These are phyloP conservation scores for Grammomys dolichurus DNA, from an alignment of 2,113 vertebrate genomes.

Conservation along the genomic window DNA sequence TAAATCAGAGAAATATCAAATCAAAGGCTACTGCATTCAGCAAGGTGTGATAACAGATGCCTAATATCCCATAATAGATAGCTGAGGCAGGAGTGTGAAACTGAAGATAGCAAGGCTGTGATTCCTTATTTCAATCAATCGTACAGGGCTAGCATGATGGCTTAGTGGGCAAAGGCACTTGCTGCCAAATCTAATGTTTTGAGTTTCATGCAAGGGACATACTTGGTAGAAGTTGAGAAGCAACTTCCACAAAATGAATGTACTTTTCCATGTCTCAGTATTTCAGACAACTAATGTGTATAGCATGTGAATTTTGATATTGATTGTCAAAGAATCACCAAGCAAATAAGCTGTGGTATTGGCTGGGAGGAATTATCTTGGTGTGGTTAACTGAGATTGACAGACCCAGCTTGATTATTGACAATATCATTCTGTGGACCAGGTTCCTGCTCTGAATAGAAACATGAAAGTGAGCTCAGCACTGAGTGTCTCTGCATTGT, in stretches of 20 bases:
- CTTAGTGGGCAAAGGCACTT: not conserved
- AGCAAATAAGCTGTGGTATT: not conserved
- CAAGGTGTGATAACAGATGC: not conserved
- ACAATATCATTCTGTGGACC: not conserved
- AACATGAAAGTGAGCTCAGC: not conserved
- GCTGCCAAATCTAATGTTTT: too few relatives aligned
- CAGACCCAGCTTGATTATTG: not conserved
- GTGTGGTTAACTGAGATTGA: not conserved
- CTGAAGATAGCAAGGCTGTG: not conserved
- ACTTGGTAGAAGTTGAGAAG: not conserved
- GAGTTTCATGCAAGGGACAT: not conserved
- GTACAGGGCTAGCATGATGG: not conserved
- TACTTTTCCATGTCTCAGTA: not conserved
- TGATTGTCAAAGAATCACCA: not conserved
- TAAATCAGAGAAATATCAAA: conserved; percentile 32
- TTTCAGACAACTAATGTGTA: not conserved
- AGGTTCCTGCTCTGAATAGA: not conserved
- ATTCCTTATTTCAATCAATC: too few relatives aligned
- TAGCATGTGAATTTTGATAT: not conserved
- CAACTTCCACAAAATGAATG: not conserved
- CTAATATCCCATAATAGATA: not conserved
- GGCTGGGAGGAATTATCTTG: not conserved
- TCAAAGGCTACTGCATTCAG: not conserved
- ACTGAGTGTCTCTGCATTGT: not conserved
- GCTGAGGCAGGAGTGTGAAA: not conserved